Conservation (phyloP, 1,140 invertebrate species). For the Dreissena rostriformis region DNA sequence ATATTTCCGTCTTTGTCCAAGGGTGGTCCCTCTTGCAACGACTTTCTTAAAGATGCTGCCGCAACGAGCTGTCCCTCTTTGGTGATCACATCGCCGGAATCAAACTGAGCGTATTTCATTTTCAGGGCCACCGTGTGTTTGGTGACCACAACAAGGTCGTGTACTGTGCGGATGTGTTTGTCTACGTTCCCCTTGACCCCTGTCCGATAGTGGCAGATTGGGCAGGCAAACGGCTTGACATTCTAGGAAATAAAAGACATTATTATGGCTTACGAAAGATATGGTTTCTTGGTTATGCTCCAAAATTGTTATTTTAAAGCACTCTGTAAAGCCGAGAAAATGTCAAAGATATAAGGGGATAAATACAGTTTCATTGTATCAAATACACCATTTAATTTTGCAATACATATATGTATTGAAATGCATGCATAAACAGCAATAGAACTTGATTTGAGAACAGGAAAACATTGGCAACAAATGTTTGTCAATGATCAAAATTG, state of each 20-base stretch:
- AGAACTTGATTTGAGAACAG: too few relatives aligned
- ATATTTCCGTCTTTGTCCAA: conserved; percentile 24
- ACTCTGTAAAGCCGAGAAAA: too few relatives aligned
- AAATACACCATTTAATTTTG: too few relatives aligned
- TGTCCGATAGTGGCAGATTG: conserved; percentile 51
- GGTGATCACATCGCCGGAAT: conserved; percentile 49
- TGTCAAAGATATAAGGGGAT: too few relatives aligned
- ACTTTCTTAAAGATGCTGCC: conserved; percentile 30
- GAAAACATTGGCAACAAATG: too few relatives aligned
- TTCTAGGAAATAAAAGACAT: conserved; percentile 28
- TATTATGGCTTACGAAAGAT: too few relatives aligned
- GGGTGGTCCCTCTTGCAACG: conserved; percentile 25
- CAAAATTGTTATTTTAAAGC: too few relatives aligned
- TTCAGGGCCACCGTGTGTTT: conserved; percentile 55
- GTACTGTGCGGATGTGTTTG: conserved; percentile 57
- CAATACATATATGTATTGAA: too few relatives aligned
- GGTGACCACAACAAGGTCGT: conserved; percentile 44
- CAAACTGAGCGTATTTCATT: conserved; percentile 49
- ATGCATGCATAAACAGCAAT: too few relatives aligned
- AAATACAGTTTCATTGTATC: neutral
- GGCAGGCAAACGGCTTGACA: conserved; percentile 54
- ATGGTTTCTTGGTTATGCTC: too few relatives aligned
- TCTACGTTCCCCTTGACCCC: conserved; percentile 57
- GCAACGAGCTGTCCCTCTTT: conserved; percentile 45
- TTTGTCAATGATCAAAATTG: too few relatives aligned